Base-by-base conservation (phyloP, 2,113 vertebrate species). In the Corythoichthys intestinalis region DNA sequence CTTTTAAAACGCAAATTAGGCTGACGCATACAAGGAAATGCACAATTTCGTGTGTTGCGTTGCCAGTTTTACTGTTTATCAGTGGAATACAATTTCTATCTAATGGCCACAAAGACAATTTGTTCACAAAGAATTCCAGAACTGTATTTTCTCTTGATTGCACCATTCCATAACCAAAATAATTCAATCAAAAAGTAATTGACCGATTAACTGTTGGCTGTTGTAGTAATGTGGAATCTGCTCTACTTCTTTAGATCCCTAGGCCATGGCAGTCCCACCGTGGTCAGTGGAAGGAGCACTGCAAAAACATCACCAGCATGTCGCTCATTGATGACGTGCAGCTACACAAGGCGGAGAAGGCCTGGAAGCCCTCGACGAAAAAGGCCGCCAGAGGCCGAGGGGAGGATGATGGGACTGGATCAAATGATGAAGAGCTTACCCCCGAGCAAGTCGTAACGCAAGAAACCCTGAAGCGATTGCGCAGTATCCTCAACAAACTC, bases 401-500 rank as follows among this genome's bases (percentile, higher is more conserved):
- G 8, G 48, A 2, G 0, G 86, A 87, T 1, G 86, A 89, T 0
- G 77, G 67, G 13, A 14, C 38, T 2, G 6, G 4, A 46, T 1
- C 12, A 1, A 34, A n/a, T 0, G 92, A 90, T 0, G 85, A 88
- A 0, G 91, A 93, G 0, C 92, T 58, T 2, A 58, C 93, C 8
- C 35, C 89, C 0, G 92, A 93, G 12, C 85, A 85, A 28, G 77
- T 56, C 52, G 95, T 95, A 84, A 99, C 97, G 0, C 90, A 90
- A 84, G 96, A 97, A 47, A 87, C 98, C 74, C 96, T 99, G 85
- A 95, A 95, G 73, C 94, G 96, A 71, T 95, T 99, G 74, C 94
- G 97, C 44, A 97, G 96, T 85, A 94, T 98, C 88, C 91, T 99
- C 79, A 99, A 99, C 92, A 99, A 99, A 81, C 86, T 99, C 79